A percentile compares a stretch with the other conserved stretches of the same genome.
phyloP scores from a whole-genome alignment of 2,797 vertebrate genomes.

The Hyperoplus immaculatus region DNA sequence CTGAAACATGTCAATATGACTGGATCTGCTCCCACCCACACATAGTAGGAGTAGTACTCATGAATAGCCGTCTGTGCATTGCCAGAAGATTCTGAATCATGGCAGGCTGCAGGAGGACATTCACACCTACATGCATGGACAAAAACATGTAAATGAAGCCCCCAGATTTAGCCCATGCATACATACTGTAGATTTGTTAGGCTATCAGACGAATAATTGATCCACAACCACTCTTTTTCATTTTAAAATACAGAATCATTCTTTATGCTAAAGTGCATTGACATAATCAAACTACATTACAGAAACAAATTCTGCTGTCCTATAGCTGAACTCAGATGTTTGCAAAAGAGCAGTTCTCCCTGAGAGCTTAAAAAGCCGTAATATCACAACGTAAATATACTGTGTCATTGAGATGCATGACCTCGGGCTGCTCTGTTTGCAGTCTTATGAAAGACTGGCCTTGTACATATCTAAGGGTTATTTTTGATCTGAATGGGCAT shows the following conservation, averaged over 20 bases:
- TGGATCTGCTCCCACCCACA: slow-evolving; percentile 68
- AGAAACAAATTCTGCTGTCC: too few species aligned
- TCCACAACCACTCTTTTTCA: too few species aligned
- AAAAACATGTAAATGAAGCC: slow-evolving; percentile 8
- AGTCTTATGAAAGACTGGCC: background rate
- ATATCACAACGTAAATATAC: background rate
- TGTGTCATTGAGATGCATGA: background rate
- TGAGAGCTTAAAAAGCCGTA: slow-evolving; percentile 7
- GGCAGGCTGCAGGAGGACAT: slow-evolving; percentile 42
- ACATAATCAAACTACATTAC: too few species aligned
- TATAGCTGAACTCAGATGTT: background rate
- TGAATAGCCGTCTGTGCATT: slow-evolving; percentile 67
- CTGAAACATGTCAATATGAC: slow-evolving; percentile 74
- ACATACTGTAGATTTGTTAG: background rate
- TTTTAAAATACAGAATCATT: too few species aligned
- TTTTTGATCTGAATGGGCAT: background rate
- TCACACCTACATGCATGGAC: slow-evolving; percentile 33
- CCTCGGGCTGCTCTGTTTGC: background rate
- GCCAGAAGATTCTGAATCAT: slow-evolving; percentile 72
- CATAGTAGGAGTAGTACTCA: slow-evolving; percentile 66
- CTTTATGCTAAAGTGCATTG: too few species aligned
- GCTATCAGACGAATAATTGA: background rate
- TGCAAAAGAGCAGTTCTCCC: background rate
- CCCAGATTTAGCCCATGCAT: background rate
- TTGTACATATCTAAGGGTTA: background rate